Conservation (phyloP, 2,797 vertebrate species). For the Cheirogaleus major region DNA sequence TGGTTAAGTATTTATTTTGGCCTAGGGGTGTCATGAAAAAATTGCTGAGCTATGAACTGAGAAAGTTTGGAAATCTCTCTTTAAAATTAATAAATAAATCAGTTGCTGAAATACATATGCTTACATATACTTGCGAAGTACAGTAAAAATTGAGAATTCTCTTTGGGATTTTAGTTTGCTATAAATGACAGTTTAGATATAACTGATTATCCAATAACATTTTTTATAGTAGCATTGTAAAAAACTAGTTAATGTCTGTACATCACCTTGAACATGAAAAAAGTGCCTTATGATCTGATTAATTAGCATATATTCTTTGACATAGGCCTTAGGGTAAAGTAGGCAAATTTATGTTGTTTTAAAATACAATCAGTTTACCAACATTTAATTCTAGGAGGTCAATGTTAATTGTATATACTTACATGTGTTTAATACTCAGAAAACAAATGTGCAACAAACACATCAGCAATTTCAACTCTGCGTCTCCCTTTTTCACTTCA, state of each 20-base stretch:
- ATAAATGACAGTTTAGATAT: neutral
- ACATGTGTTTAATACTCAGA: neutral
- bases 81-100: constrained; percentile 30
- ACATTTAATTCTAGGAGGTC: neutral
- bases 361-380: neutral
- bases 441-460: neutral
- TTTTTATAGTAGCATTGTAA: neutral
- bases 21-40: neutral
- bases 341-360: neutral
- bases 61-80: neutral
- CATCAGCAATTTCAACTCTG: neutral
- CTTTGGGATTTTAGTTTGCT: neutral
- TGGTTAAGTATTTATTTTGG: neutral
- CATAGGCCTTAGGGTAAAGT: neutral
- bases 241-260: neutral
- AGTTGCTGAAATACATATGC: neutral
- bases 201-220: neutral
- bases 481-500: neutral
- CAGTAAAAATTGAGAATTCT: neutral
- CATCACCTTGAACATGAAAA: neutral
- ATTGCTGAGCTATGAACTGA: neutral
- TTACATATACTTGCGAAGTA: neutral
- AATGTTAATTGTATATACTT: neutral
- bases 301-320: neutral
- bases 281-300: neutral